phyloP scores from a whole-genome alignment of 2,888 invertebrate genomes.

The Helleia helle region DNA sequence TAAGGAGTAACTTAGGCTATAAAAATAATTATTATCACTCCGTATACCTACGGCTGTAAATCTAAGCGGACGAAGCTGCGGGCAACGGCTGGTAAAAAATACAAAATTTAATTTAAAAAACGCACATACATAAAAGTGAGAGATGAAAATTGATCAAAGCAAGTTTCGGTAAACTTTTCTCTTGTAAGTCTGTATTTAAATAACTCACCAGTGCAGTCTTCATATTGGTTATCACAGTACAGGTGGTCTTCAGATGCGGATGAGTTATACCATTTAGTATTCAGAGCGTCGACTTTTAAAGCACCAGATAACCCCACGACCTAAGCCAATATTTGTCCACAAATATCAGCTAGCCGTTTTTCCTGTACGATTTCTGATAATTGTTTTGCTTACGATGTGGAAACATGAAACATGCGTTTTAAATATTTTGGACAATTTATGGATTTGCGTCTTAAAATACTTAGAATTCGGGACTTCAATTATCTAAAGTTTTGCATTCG shows the following conservation, averaged over 20 bases:
- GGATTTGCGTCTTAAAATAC: not conserved
- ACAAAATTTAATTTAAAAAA: no score
- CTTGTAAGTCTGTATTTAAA: no score
- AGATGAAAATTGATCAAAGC: no score
- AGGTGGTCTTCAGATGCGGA: conserved; percentile 6
- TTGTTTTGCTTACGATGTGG: conserved; percentile 2
- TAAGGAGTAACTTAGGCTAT: no score
- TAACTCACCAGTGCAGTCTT: conserved; percentile 34
- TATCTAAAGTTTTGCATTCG: no score
- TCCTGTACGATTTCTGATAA: conserved; percentile 30
- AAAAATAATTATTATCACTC: no score
- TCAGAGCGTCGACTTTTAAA: conserved; percentile 27
- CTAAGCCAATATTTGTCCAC: conserved; percentile 31
- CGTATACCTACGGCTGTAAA: no score
- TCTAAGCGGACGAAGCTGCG: no score
- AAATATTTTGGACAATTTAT: not conserved
- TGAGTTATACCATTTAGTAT: conserved; percentile 10
- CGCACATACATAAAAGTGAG: no score
- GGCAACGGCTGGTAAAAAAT: no score
- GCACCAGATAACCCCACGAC: conserved; percentile 20
- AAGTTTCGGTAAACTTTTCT: no score
- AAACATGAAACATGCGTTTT: not conserved
- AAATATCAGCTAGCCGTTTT: conserved; percentile 26
- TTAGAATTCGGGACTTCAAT: no score
- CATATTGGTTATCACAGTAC: conserved; percentile 26